Evolutionary conservation across 2,888 invertebrate genomes (phyloP).

Genomic region (Dynastes hyllus): DNA sequence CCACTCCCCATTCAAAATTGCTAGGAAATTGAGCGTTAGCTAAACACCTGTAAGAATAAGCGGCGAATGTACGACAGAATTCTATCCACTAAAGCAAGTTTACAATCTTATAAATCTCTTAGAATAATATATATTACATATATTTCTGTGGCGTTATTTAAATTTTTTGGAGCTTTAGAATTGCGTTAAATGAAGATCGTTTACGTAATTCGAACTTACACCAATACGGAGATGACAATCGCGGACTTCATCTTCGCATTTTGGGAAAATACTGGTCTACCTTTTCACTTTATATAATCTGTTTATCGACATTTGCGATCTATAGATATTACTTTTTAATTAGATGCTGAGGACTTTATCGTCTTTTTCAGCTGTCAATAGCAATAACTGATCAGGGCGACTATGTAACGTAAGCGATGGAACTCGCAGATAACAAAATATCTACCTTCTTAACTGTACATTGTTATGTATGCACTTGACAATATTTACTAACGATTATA

Average conservation of each 20-base stretch:
- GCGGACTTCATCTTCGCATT: not conserved
- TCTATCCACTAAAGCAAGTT: not conserved
- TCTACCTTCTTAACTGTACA: not conserved
- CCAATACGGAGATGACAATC: not conserved
- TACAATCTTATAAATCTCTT: not conserved
- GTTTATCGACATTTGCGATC: not conserved
- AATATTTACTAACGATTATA: too few relatives aligned
- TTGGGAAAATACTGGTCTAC: not conserved
- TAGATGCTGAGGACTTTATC: not conserved
- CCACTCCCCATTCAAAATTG: conserved; percentile 64
- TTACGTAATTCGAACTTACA: not conserved
- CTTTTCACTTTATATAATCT: conserved; percentile 7
- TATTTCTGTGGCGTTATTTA: not conserved
- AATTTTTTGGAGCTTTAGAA: too few relatives aligned
- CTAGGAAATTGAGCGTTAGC: conserved; percentile 58
- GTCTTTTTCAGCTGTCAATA: conserved; percentile 3
- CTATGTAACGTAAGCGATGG: not conserved
- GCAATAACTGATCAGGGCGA: not conserved
- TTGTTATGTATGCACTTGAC: too few relatives aligned
- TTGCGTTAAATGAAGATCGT: not conserved
- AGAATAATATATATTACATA: not conserved
- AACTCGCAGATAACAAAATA: not conserved
- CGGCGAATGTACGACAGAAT: too few relatives aligned
- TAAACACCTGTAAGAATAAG: not conserved
- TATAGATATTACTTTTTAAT: conserved; percentile 1